phyloP scores from a whole-genome alignment of 2,113 vertebrate genomes.

The Macrotis lagotis region DNA sequence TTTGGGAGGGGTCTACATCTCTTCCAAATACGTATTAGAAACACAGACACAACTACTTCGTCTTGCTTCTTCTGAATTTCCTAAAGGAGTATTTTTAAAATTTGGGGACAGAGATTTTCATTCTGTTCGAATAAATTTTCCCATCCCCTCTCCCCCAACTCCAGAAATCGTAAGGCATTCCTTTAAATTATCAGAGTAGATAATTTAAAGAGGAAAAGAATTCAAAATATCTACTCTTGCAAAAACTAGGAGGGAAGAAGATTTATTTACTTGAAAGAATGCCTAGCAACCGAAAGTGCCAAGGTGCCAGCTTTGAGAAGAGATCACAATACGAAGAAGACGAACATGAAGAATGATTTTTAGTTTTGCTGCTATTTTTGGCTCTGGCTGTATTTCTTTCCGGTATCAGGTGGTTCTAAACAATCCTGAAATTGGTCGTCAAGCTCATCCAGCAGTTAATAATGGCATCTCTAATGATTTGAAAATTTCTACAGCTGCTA shows the following conservation, averaged over 20 bases:
- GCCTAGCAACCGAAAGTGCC: slow-evolving; percentile 14
- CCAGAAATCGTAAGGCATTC: neutral
- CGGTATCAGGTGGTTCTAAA: neutral
- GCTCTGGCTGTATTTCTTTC: slow-evolving; percentile 18
- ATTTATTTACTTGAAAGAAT: slow-evolving; percentile 50
- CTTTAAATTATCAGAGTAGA: slow-evolving; percentile 1
- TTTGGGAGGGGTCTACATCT: neutral
- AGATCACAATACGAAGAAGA: neutral
- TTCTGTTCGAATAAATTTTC: neutral
- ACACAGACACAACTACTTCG: neutral
- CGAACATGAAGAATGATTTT: neutral
- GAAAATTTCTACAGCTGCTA: slow-evolving; percentile 39
- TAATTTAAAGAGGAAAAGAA: slow-evolving; percentile 19
- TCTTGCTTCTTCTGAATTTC: neutral
- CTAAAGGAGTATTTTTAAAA: neutral
- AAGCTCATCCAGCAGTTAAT: slow-evolving; percentile 21
- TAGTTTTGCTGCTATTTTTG: slow-evolving; percentile 30
- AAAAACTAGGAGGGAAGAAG: slow-evolving; percentile 27
- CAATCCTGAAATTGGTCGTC: slow-evolving; percentile 48
- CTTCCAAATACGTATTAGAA: slow-evolving; percentile 2
- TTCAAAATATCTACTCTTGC: slow-evolving; percentile 45
- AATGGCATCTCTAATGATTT: slow-evolving; percentile 20
- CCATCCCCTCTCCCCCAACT: neutral
- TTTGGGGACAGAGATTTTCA: neutral
- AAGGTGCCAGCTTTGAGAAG: slow-evolving; percentile 11